Conservation (phyloP, 2,797 vertebrate species). For the Falco peregrinus region DNA sequence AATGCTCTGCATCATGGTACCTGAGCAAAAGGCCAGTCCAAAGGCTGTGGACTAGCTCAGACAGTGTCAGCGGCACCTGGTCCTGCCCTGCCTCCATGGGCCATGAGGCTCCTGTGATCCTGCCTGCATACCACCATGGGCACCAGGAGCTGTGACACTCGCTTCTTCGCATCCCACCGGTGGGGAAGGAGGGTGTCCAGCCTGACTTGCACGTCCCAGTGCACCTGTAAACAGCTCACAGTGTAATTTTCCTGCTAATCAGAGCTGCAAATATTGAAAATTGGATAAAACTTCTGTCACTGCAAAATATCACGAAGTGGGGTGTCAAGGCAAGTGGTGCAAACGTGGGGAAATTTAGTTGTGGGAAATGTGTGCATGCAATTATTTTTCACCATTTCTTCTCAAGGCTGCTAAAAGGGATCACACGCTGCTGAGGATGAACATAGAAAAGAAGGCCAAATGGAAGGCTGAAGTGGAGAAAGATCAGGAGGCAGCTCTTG, state of each 20-base stretch:
- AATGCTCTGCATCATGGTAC: neutral
- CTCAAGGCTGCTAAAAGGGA: conserved; percentile 54
- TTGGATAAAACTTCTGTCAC: neutral
- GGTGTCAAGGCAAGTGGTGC: neutral
- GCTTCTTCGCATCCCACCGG: neutral
- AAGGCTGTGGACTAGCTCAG: neutral
- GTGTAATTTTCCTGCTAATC: neutral
- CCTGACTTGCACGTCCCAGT: neutral
- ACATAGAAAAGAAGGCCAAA: conserved; percentile 51
- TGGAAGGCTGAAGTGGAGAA: conserved; percentile 22
- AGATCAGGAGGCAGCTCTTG: neutral
- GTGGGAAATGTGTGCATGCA: neutral
- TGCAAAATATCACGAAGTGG: neutral
- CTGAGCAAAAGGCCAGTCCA: neutral
- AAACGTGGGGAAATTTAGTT: neutral
- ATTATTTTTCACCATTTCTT: neutral
- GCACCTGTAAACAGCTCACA: neutral
- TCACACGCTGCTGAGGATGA: conserved; percentile 12
- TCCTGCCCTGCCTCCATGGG: neutral
- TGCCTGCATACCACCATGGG: neutral
- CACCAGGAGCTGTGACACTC: neutral
- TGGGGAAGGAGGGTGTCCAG: neutral
- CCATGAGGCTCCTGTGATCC: neutral
- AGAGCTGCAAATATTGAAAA: neutral
- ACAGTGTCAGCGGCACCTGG: neutral